These are phyloP conservation scores for Polyodon spathula DNA, from an alignment of 2,113 vertebrate species.

Conservation along the genomic window DNA sequence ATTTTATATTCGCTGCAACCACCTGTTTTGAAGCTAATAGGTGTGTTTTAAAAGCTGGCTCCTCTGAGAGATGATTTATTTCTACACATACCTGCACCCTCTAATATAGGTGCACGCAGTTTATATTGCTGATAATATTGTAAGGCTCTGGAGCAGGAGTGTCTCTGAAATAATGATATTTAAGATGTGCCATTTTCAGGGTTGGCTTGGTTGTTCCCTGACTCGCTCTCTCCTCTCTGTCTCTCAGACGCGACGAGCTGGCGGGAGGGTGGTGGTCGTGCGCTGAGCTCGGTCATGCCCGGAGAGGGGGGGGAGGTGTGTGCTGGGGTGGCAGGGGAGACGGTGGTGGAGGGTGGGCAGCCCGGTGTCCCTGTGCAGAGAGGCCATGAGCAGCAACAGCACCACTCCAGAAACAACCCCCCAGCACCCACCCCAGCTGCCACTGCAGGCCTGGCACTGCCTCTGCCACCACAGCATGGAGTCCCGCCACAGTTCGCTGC, in stretches of 20 bases:
- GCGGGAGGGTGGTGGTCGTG: conserved; percentile 88
- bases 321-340: conserved; percentile 52
- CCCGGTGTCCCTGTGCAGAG: conserved; percentile 25
- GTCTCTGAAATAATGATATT: no score
- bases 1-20: no score
- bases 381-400: conserved; percentile 43
- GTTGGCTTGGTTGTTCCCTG: not conserved
- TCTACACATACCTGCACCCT: no score
- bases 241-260: conserved; percentile 74
- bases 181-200: no score
- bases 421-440: conserved; percentile 61
- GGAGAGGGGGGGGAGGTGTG: conserved; percentile 62
- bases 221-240: conserved; percentile 1
- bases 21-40: no score
- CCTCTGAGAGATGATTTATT: no score
- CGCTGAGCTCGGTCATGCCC: conserved; percentile 57
- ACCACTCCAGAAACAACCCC: conserved; percentile 54
- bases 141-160: no score
- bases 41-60: no score
- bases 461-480: conserved; percentile 59
- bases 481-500: conserved; percentile 75
- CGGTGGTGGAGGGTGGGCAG: conserved; percentile 51
- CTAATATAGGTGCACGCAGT: no score
- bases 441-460: conserved; percentile 64
- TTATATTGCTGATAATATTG: no score